Evolutionary conservation across 1,140 invertebrate species (phyloP).

Genomic region (Grapholita molesta): DNA sequence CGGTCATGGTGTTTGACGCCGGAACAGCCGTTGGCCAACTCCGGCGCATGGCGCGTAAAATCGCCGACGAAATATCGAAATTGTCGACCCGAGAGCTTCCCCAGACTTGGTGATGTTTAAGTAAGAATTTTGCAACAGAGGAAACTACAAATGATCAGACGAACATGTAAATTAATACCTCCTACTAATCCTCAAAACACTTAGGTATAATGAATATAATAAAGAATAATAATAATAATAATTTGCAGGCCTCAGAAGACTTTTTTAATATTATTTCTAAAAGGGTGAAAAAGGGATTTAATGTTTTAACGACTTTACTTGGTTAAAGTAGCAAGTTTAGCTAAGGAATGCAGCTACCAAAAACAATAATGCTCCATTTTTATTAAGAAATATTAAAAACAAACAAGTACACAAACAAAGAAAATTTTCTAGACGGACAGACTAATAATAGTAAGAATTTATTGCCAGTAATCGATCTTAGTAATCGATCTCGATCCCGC

Average conservation of each 20-base stretch:
- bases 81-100: constrained; percentile 4
- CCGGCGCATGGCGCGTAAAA: constrained; percentile 44
- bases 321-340: no score
- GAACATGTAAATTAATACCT: neutral
- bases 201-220: no score
- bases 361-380: neutral
- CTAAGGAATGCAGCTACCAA: no score
- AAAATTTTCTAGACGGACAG: neutral
- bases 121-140: neutral
- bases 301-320: no score
- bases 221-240: no score
- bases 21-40: constrained; percentile 32
- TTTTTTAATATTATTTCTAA: no score
- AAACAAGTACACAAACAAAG: neutral
- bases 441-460: constrained; percentile 1
- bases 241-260: no score
- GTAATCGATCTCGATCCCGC: neutral
- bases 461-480: neutral
- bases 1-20: constrained; percentile 44
- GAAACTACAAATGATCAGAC: neutral
- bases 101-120: neutral
- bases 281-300: no score
- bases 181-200: no score
- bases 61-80: constrained; percentile 41
- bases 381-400: no score